Percentiles rank a stretch among this genome's conserved stretches.
Conservation (phyloP, 2,797 vertebrate genomes). For the Thamnophis elegans region DNA sequence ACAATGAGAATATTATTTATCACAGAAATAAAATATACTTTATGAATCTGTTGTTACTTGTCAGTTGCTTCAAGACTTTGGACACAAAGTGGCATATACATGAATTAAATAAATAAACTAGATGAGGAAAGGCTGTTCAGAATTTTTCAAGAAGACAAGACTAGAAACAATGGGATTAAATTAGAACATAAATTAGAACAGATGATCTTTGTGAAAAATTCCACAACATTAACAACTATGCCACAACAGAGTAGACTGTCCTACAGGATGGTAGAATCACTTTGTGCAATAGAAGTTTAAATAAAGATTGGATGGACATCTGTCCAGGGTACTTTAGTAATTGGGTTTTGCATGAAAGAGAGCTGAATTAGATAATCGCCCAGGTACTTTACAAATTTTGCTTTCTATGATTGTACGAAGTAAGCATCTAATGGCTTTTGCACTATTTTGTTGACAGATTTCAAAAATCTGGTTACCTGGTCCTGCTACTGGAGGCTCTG, state of each 20-base stretch:
- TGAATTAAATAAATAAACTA: neutral
- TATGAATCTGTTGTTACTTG: neutral
- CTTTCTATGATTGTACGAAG: neutral
- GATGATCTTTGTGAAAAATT: neutral
- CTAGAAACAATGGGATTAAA: neutral
- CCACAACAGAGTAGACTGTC: neutral
- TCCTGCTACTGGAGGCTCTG: conserved; percentile 94
- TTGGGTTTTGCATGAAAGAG: neutral
- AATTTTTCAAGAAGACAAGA: neutral
- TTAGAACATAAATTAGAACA: neutral
- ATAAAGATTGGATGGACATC: neutral
- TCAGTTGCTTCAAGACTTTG: neutral
- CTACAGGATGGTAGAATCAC: neutral
- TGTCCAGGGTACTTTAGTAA: neutral
- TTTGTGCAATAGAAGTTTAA: neutral
- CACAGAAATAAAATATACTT: neutral
- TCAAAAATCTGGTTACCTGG: conserved; percentile 80
- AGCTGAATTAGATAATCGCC: neutral
- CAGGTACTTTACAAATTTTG: neutral
- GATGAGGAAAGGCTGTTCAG: neutral
- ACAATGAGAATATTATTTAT: neutral
- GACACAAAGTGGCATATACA: neutral
- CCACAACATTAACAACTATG: neutral
- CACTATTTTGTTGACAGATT: neutral
- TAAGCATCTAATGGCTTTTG: neutral